Evolutionary conservation across 2,888 invertebrate genomes (phyloP).

Genomic region (Aphelenchoides bicaudatus): DNA sequence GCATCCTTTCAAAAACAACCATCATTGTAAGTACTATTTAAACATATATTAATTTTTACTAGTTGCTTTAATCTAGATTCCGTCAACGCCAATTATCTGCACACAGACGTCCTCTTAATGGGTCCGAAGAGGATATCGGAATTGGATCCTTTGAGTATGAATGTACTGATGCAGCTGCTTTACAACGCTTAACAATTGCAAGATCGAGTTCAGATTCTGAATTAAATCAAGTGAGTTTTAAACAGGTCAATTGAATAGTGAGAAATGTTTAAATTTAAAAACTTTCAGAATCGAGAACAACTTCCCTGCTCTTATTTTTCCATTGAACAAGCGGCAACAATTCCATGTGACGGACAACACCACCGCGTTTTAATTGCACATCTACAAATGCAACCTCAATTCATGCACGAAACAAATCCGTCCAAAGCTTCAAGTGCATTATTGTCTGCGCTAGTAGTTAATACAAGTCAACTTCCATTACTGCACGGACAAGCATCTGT

Average conservation of each 20-base stretch:
- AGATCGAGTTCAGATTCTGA: constrained; percentile 25
- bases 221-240: constrained; percentile 15
- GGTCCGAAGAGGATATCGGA: constrained; percentile 56
- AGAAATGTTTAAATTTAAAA: background rate
- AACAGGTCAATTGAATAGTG: background rate
- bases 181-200: constrained; percentile 31
- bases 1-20: constrained; percentile 36
- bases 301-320: constrained; percentile 61
- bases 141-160: constrained; percentile 59
- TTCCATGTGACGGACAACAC: constrained; percentile 60
- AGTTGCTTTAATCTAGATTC: constrained; percentile 25
- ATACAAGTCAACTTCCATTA: constrained; percentile 61
- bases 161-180: constrained; percentile 35
- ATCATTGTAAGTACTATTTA: constrained; percentile 23
- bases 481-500: constrained; percentile 62
- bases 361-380: constrained; percentile 61
- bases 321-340: constrained; percentile 60
- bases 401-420: constrained; percentile 62
- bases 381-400: constrained; percentile 61
- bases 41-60: constrained; percentile 1
- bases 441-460: constrained; percentile 62
- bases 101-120: constrained; percentile 30
- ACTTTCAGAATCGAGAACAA: constrained; percentile 58
- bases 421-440: constrained; percentile 61
- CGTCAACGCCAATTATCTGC: constrained; percentile 40